phyloP scores from a whole-genome alignment of 2,888 invertebrate genomes.

The Mantis religiosa region DNA sequence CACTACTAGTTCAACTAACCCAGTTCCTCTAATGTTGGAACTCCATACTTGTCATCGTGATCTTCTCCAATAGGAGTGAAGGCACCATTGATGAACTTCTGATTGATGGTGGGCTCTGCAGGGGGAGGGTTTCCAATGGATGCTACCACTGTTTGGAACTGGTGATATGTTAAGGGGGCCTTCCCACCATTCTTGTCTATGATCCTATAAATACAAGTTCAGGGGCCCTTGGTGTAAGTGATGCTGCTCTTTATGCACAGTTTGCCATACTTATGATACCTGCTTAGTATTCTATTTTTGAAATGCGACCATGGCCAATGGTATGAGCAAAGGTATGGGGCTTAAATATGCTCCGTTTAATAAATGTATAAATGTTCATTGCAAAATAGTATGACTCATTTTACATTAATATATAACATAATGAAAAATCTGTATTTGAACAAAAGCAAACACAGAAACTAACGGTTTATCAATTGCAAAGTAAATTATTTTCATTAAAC shows the following conservation, averaged over 20 bases:
- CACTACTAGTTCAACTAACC: conserved; percentile 47
- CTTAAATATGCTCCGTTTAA: too few relatives aligned
- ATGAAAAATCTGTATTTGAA: too few relatives aligned
- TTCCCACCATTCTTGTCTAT: conserved; percentile 76
- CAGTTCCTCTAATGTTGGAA: conserved; percentile 79
- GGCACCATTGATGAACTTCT: conserved; percentile 55
- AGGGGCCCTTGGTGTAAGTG: not conserved
- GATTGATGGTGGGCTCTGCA: conserved; percentile 57
- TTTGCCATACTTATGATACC: too few relatives aligned
- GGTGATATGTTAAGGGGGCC: conserved; percentile 80
- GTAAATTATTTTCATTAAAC: too few relatives aligned
- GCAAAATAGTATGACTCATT: too few relatives aligned
- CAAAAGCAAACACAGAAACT: too few relatives aligned
- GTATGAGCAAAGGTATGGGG: not conserved
- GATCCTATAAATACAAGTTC: conserved; percentile 53
- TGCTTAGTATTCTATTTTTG: too few relatives aligned
- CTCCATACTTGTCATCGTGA: conserved; percentile 78
- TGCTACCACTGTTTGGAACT: conserved; percentile 76
- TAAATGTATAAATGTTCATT: too few relatives aligned
- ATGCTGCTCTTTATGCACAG: too few relatives aligned
- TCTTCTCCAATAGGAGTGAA: conserved; percentile 67
- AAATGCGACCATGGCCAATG: too few relatives aligned
- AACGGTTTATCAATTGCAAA: too few relatives aligned
- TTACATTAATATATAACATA: too few relatives aligned
- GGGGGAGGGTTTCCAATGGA: conserved; percentile 69